Conservation (phyloP, 2,113 vertebrate species). For the Xerus inauris region DNA sequence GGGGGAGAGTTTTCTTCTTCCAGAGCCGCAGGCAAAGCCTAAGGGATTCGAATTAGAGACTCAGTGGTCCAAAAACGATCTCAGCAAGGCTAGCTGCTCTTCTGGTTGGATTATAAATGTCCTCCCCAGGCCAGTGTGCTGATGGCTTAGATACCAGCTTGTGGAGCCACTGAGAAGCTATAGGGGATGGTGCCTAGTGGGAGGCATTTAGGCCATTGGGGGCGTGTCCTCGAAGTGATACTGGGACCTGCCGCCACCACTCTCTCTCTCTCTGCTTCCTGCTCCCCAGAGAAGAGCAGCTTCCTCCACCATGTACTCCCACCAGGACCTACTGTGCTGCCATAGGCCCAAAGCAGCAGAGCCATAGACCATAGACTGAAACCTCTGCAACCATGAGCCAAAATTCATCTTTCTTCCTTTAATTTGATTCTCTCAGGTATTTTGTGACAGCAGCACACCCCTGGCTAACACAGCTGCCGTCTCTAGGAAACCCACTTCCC, state of each 20-base stretch:
- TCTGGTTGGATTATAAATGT: not conserved
- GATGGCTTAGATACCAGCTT: not conserved
- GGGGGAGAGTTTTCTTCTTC: not conserved
- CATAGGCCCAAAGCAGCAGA: not conserved
- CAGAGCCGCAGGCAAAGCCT: not conserved
- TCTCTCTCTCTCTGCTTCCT: not conserved
- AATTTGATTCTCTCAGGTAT: not conserved
- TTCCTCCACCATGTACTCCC: too few relatives aligned
- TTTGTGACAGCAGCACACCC: not conserved
- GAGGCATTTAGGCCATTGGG: too few relatives aligned
- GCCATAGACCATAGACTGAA: not conserved
- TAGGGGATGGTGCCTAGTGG: not conserved
- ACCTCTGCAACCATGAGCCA: not conserved
- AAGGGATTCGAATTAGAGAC: not conserved
- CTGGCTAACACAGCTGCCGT: not conserved
- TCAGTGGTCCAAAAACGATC: not conserved
- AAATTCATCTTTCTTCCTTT: not conserved
- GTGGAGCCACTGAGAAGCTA: accelerated
- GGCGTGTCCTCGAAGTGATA: not conserved
- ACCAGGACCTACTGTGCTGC: too few relatives aligned
- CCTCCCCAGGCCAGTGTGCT: not conserved
- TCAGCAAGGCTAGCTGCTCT: not conserved
- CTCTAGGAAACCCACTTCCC: not conserved
- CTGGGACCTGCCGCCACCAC: not conserved
- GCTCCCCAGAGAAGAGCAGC: not conserved